These are phyloP conservation scores for Rhopilema esculentum DNA, from an alignment of 30 jellyfish, hydroid and myxozoan genomes.

Conservation along the genomic window DNA sequence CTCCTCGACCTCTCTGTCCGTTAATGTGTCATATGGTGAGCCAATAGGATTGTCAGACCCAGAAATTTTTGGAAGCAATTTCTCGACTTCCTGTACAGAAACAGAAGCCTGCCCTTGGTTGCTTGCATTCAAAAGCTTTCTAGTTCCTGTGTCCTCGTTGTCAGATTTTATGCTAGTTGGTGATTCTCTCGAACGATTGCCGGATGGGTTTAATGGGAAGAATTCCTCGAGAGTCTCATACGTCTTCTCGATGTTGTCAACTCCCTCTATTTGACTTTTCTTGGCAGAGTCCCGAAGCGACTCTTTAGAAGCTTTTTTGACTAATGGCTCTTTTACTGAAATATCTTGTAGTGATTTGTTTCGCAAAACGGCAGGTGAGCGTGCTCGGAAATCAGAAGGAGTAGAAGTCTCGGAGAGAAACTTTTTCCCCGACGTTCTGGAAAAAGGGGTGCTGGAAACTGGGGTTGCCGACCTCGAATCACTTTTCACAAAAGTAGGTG, in stretches of 20 bases:
- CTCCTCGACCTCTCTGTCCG: constrained; percentile 91
- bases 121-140: constrained; percentile 5
- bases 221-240: constrained; percentile 68
- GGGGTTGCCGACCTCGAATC: constrained; percentile 56
- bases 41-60: constrained; percentile 34
- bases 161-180: constrained; percentile 17
- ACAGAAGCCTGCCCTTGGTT: constrained; percentile 22
- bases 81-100: constrained; percentile 29
- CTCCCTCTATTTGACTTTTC: constrained; percentile 41
- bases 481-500: constrained; percentile 33
- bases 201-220: constrained; percentile 65
- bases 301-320: constrained; percentile 54
- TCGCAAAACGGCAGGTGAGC: constrained; percentile 73
- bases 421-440: constrained; percentile 30
- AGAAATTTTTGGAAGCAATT: constrained; percentile 23
- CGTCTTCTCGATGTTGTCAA: constrained; percentile 53
- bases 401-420: constrained; percentile 88
- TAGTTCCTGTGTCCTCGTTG: constrained; percentile 3
- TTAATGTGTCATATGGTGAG: constrained; percentile 64
- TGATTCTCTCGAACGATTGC: constrained; percentile 21
- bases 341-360: constrained; percentile 57
- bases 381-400: constrained; percentile 77
- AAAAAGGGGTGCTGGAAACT: constrained; percentile 61
- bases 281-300: constrained; percentile 39
- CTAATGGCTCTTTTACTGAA: constrained; percentile 38